Percentiles rank a stretch among this genome's conserved stretches.
Conservation (phyloP, 1,140 invertebrate genomes). For the Magallana ariakensis region DNA sequence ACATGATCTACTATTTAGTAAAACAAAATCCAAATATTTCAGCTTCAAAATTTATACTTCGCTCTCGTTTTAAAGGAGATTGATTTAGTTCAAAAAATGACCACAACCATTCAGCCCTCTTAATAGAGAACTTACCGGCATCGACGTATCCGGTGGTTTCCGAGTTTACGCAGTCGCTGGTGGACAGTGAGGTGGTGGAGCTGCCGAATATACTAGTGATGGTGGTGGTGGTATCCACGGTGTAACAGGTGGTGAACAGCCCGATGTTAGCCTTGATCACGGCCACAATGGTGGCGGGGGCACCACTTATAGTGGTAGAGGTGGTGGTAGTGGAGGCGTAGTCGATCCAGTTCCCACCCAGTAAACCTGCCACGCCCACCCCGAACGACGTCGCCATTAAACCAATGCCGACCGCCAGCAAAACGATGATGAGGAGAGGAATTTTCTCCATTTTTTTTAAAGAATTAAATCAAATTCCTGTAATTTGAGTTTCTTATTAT, state of each 20-base stretch:
- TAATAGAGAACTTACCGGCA: background rate
- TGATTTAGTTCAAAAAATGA: too few relatives aligned
- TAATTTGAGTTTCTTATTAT: too few relatives aligned
- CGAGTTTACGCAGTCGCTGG: background rate
- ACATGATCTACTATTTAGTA: too few relatives aligned
- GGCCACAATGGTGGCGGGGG: background rate
- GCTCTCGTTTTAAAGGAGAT: too few relatives aligned
- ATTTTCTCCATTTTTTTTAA: background rate
- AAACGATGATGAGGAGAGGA: background rate
- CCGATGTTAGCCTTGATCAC: conserved; percentile 8
- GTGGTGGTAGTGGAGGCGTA: background rate
- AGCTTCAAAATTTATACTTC: too few relatives aligned
- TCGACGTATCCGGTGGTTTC: background rate
- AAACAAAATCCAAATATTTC: too few relatives aligned
- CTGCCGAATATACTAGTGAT: background rate
- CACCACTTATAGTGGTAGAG: background rate
- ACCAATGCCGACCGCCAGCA: background rate
- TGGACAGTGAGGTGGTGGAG: background rate
- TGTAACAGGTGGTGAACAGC: conserved; percentile 18
- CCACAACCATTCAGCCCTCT: too few relatives aligned
- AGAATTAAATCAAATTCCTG: background rate
- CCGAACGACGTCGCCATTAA: background rate
- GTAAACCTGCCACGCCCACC: background rate
- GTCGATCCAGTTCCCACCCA: background rate
- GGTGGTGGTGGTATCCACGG: background rate